phyloP scores from a whole-genome alignment of 2,888 invertebrate species.

The Craniophora ligustri region DNA sequence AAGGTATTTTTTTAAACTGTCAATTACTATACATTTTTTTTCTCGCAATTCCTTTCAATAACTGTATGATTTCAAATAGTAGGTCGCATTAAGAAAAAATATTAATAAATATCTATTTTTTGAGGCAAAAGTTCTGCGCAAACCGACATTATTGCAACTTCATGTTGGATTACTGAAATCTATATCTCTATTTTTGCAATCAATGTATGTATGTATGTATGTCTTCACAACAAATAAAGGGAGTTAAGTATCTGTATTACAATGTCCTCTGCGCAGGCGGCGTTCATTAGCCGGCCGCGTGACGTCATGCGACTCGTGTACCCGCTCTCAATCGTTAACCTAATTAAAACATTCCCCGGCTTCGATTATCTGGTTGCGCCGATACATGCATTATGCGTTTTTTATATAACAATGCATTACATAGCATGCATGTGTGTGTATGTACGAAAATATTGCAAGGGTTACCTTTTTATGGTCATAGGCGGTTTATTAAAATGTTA shows the following conservation, averaged over 20 bases:
- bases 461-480: not conserved
- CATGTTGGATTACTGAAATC: too few species aligned
- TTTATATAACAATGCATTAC: conserved; percentile 12
- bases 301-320: conserved; percentile 45
- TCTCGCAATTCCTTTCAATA: too few species aligned
- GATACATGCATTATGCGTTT: conserved; percentile 44
- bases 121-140: too few species aligned
- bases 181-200: too few species aligned
- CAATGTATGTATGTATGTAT: conserved; percentile 8
- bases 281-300: conserved; percentile 47
- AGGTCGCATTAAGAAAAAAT: too few species aligned
- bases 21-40: too few species aligned
- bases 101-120: too few species aligned
- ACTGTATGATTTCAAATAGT: too few species aligned
- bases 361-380: conserved; percentile 55
- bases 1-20: too few species aligned
- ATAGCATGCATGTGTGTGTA: conserved; percentile 2
- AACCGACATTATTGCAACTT: too few species aligned
- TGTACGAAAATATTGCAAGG: conserved; percentile 1
- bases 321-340: conserved; percentile 66
- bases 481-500: too few species aligned
- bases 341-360: conserved; percentile 79
- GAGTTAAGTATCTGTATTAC: conserved; percentile 4
- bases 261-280: conserved; percentile 28
- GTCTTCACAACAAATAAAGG: not conserved